Conservation (phyloP, 1,140 invertebrate species). For the Bombus confusus region DNA sequence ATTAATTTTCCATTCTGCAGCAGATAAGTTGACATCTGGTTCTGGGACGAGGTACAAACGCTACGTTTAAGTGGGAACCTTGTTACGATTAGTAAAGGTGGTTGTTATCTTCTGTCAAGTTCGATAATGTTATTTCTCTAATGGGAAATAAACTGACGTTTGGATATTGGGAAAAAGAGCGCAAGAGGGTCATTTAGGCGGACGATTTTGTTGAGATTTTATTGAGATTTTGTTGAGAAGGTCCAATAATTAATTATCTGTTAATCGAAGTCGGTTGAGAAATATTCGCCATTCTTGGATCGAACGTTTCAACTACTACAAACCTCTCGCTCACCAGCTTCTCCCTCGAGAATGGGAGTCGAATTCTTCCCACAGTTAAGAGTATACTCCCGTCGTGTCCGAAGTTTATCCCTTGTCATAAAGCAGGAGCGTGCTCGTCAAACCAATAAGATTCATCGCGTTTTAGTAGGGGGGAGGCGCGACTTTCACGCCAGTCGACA, state of each 20-base stretch:
- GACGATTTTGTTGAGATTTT: too few species aligned
- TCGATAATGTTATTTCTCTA: too few species aligned
- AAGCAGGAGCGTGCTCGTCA: constrained; percentile 24
- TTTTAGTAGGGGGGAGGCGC: constrained; percentile 23
- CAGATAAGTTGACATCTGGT: not conserved
- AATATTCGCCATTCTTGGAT: not conserved
- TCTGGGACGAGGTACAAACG: too few species aligned
- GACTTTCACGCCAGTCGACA: constrained; percentile 38
- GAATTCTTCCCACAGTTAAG: constrained; percentile 31
- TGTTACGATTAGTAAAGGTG: not conserved
- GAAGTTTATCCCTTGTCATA: constrained; percentile 18
- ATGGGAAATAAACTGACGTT: too few species aligned
- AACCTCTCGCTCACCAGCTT: not conserved
- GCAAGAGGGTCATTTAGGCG: too few species aligned
- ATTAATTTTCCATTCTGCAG: too few species aligned
- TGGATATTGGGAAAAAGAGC: too few species aligned
- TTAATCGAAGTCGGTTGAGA: not conserved
- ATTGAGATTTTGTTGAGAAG: too few species aligned
- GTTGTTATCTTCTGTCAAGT: not conserved
- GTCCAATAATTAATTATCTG: not conserved
- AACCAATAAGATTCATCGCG: constrained; percentile 38
- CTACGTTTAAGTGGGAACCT: not conserved
- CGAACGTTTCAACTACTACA: not conserved
- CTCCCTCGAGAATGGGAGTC: not conserved
- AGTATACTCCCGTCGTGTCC: constrained; percentile 4